Evolutionary conservation across 2,113 vertebrate genomes (phyloP).

Genomic region (Nothoprocta pentlandii): DNA sequence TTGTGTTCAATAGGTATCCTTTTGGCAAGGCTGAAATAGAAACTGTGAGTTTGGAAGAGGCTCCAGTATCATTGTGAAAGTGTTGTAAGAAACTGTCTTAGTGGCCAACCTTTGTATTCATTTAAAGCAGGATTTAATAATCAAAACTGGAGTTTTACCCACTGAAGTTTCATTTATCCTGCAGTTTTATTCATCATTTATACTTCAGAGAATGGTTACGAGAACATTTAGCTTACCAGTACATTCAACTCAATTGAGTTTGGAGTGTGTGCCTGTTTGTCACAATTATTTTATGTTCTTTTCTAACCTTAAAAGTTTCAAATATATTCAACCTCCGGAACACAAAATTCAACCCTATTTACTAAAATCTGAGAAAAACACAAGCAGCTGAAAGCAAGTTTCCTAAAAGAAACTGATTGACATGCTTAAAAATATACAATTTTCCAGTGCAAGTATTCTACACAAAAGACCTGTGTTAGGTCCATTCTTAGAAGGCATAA

Average conservation of each 20-base stretch:
- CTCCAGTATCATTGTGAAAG: background rate
- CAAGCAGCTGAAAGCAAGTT: background rate
- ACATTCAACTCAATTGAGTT: background rate
- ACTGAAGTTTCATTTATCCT: background rate
- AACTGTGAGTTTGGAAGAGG: background rate
- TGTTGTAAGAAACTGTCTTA: background rate
- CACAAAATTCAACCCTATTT: background rate
- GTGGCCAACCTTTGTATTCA: background rate
- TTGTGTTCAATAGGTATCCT: background rate
- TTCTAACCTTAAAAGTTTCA: background rate
- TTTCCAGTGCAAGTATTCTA: background rate
- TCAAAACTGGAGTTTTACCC: background rate
- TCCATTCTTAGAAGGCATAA: background rate
- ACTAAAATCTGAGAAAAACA: background rate
- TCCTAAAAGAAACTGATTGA: background rate
- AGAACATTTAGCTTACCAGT: background rate
- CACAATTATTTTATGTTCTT: background rate
- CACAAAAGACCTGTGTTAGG: background rate
- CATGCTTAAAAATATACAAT: background rate
- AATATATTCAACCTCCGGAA: background rate
- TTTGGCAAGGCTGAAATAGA: background rate
- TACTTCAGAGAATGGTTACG: background rate
- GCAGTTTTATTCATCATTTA: background rate
- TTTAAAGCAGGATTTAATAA: background rate
- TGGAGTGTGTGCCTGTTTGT: background rate